Evolutionary conservation across 2,797 vertebrate species (phyloP).

Genomic region (Parauchenoglanis punctatus): DNA sequence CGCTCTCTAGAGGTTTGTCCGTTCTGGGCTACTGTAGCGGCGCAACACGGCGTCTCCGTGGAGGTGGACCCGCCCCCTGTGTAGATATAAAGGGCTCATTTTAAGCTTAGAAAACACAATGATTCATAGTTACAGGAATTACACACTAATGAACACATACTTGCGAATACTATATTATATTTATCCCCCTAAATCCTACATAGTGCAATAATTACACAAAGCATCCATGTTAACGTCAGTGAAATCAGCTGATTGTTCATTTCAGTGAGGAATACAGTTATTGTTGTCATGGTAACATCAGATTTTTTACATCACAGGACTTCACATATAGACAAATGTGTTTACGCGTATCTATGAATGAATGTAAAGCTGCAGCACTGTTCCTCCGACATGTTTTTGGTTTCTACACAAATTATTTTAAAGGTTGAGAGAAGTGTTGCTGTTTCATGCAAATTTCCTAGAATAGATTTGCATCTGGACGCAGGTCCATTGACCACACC

Average conservation of each 20-base stretch:
- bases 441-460: not conserved
- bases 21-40: too few relatives aligned
- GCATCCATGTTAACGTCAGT: too few relatives aligned
- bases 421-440: not conserved
- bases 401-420: not conserved
- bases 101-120: too few relatives aligned
- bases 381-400: not conserved
- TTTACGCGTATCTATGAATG: not conserved
- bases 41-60: too few relatives aligned
- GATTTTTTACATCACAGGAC: not conserved
- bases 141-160: too few relatives aligned
- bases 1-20: too few relatives aligned
- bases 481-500: not conserved
- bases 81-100: too few relatives aligned
- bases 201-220: not conserved
- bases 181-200: too few relatives aligned
- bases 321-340: not conserved
- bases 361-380: not conserved
- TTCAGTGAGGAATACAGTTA: not conserved
- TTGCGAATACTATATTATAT: too few relatives aligned
- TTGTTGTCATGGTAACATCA: not conserved
- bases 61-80: too few relatives aligned
- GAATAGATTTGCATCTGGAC: not conserved
- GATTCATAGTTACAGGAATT: too few relatives aligned
- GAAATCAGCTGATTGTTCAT: not conserved